Evolutionary conservation across 1,140 invertebrate genomes (phyloP), one percentile per base, ranked within the genome.

Genomic region (Triops cancriformis): DNA sequence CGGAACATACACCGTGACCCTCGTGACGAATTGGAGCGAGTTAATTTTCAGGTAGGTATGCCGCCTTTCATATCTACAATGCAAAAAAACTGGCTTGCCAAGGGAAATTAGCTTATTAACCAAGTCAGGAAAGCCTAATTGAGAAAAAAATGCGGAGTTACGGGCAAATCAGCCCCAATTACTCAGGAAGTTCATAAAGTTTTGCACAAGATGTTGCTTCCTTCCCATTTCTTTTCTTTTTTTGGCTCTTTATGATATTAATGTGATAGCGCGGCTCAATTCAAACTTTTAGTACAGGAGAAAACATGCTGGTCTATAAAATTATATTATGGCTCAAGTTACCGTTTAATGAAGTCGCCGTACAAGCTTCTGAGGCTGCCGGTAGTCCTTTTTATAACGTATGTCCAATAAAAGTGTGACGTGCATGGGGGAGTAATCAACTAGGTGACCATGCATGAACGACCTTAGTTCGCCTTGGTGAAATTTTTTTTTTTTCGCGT

Each of bases 51-150:
- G 51, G 51, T 64, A 23, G 14, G 18, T n/a, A 64, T 64, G 51
- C 51, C 14, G 23, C 14, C 14, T 9, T 23, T 3, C 18, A 23
- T 4, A 64, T 37, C 31, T n/a, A 64, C 14, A 64, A 64, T 1
- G 45, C 14, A 64, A 64, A 14, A 3, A 11, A 64, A 64, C 14
- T 12, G 23, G 51, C 51, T 64, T 23, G 51, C 51, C 3, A 64
- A 64, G 23, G 51, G 51, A 64, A 64, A 64, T 64, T 64, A 64
- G 51, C 51, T 64, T 64, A 64, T 64, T 64, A 64, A 64, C 51
- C 14, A 23, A 37, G 31, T 7, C 2, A 37, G 31, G 31, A 37
- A 37, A 37, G 31, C 7, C 51, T 14, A 64, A 23, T 23, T 23
- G 5, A 3, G 18, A 64, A 64, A 23, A 23, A 23, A 64, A 64